Evolutionary conservation across 2,888 invertebrate genomes (phyloP).

Genomic region (Platycheirus albimanus): DNA sequence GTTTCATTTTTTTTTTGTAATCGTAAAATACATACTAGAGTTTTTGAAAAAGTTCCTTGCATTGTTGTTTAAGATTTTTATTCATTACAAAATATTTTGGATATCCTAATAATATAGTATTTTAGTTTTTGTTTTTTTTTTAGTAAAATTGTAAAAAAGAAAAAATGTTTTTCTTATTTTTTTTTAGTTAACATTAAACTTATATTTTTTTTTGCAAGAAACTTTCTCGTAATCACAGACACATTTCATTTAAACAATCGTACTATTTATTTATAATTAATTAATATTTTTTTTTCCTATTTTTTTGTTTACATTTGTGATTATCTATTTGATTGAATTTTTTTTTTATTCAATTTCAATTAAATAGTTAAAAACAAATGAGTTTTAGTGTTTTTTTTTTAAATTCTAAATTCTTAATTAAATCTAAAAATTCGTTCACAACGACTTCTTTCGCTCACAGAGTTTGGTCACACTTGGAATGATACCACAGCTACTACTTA

Average conservation of each 20-base stretch:
- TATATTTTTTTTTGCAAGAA: conserved; percentile 72
- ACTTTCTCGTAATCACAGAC: conserved; percentile 75
- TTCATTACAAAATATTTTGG: conserved; percentile 71
- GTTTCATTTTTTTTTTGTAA: conserved; percentile 32
- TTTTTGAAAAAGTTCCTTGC: conserved; percentile 74
- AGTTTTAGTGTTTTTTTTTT: conserved; percentile 21
- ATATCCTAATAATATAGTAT: conserved; percentile 71
- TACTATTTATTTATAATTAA: conserved; percentile 50
- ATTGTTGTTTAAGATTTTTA: conserved; percentile 39
- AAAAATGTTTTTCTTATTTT: conserved; percentile 67
- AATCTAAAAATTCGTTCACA: conserved; percentile 74
- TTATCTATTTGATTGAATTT: conserved; percentile 59
- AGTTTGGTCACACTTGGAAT: conserved; percentile 74
- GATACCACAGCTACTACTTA: conserved; percentile 74
- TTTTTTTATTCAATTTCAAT: neutral
- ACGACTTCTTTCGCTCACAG: conserved; percentile 74
- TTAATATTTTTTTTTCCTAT: conserved; percentile 38
- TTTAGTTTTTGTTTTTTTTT: too few species aligned
- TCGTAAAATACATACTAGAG: conserved; percentile 71
- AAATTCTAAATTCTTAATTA: conserved; percentile 38
- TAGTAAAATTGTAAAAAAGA: conserved; percentile 72
- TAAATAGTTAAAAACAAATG: conserved; percentile 53
- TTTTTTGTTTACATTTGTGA: conserved; percentile 54
- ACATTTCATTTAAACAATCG: conserved; percentile 74
- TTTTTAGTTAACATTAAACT: conserved; percentile 69